Evolutionary conservation across 2,888 invertebrate genomes (phyloP), one percentile per base, ranked within the genome.

Genomic region (Drosophila paranaensis): DNA sequence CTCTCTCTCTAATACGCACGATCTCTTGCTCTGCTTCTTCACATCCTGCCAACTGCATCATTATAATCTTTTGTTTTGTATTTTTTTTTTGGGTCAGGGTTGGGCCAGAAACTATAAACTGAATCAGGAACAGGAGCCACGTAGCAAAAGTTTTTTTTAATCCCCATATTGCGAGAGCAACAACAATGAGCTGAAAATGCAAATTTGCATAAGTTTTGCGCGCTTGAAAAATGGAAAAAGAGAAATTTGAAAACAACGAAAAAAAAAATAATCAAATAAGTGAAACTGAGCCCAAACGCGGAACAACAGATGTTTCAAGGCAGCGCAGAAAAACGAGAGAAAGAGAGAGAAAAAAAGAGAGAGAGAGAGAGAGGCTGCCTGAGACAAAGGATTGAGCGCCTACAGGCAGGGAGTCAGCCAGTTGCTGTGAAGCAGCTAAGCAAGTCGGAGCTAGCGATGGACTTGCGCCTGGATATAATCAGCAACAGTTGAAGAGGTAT

Each of bases 191-290:
- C 60, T 39, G 43, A 82, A 82, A 66, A 77, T 75, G 45, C 35
- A 82, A 88, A 84, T 84, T 84, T 88, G 82, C 88, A 83, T 85
- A 83, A 82, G 77, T 79, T 82, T 84, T 75, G 78, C 77, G 74
- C 70, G 78, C 60, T 71, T 66, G 62, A 70, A 77, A 77, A 69
- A 51, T 54, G 37, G 48, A 42, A 63, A 60, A 30, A 46, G 10
- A 48, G 13, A 39, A 58, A 46, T 56, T 56, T 35, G 33, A 54
- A 39, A 51, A 51, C 35, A 42, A n/a, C 20, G 20, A 20, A 20
- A 54, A 33, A 33, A 50, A 50, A 50, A 55, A 11, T 8, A 20
- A 51, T 14, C 30, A 20, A 51, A 37, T 54, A 43, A 48, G 48
- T 20, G n/a, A 43, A 68, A 48, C 54, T 43, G 39, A 56, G 25